Conservation (phyloP, 2,113 vertebrate species). For the Myrmecobius fasciatus region DNA sequence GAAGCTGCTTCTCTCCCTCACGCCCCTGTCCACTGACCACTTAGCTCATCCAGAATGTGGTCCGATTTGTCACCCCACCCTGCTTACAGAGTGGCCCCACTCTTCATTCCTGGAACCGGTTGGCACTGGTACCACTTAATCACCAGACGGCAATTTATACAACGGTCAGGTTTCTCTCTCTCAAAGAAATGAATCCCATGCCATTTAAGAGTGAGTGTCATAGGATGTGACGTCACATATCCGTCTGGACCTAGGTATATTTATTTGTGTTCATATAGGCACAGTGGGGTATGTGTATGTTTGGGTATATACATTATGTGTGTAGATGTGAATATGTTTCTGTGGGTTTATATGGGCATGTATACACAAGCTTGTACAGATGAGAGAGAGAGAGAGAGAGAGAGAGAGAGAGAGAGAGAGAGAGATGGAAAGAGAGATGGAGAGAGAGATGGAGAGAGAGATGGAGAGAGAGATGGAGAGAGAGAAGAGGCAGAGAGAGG, state of each 20-base stretch:
- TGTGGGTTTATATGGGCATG: not conserved
- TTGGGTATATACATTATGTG: too few relatives aligned
- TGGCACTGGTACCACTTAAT: conserved; percentile 8
- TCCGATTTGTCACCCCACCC: not conserved
- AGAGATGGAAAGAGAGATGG: too few relatives aligned
- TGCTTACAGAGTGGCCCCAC: not conserved
- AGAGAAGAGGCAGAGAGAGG: too few relatives aligned
- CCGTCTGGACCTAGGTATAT: not conserved
- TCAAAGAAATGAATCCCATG: conserved; percentile 2
- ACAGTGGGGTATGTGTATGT: not conserved
- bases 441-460: not conserved
- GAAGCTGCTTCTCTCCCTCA: not conserved
- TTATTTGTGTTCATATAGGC: not conserved
- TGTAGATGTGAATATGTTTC: not conserved
- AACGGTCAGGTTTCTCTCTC: not conserved
- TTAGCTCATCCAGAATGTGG: not conserved
- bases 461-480: not conserved
- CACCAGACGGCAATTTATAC: not conserved
- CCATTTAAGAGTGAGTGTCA: not conserved
- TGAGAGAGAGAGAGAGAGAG: too few relatives aligned
- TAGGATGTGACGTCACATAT: not conserved
- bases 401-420: too few relatives aligned
- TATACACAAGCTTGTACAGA: not conserved
- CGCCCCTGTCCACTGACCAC: not conserved
- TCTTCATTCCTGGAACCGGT: not conserved